Evolutionary conservation across 1,140 invertebrate species (phyloP).

Genomic region (Drosophila varians): DNA sequence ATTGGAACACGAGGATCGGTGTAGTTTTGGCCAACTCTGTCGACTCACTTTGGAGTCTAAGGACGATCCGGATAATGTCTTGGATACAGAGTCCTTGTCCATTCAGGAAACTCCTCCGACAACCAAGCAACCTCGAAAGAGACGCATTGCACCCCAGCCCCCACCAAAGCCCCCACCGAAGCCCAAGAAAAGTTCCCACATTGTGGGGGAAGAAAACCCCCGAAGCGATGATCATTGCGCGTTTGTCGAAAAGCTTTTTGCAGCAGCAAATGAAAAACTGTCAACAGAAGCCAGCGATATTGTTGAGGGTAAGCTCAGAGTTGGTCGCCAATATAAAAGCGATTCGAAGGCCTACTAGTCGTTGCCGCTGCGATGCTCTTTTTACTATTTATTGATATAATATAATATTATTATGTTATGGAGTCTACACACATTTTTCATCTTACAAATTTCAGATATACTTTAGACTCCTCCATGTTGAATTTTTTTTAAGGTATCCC

Average conservation of each 20-base stretch:
- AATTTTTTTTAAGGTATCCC: neutral
- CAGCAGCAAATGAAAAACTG: constrained; percentile 4
- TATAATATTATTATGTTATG: too few relatives aligned
- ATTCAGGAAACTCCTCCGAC: neutral
- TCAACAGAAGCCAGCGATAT: neutral
- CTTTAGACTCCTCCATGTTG: too few relatives aligned
- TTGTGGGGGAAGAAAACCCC: neutral
- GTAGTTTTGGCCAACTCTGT: constrained; percentile 18
- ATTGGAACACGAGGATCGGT: constrained; percentile 4
- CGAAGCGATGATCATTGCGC: constrained; percentile 23
- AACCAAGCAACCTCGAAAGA: constrained; percentile 32
- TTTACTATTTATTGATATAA: too few relatives aligned
- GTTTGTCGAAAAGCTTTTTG: constrained; percentile 48
- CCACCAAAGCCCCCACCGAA: constrained; percentile 15
- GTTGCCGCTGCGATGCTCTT: constrained; percentile 20
- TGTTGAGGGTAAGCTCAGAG: constrained; percentile 32
- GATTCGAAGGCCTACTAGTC: constrained; percentile 14
- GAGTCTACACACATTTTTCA: too few relatives aligned
- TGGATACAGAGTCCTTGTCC: neutral
- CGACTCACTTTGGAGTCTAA: neutral
- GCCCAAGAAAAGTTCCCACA: constrained; percentile 1
- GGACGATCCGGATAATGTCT: neutral
- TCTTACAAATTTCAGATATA: too few relatives aligned
- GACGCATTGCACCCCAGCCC: constrained; percentile 20
- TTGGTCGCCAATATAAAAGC: neutral